Evolutionary conservation across 1,140 invertebrate genomes (phyloP).

Genomic region (Hestina assimilis): DNA sequence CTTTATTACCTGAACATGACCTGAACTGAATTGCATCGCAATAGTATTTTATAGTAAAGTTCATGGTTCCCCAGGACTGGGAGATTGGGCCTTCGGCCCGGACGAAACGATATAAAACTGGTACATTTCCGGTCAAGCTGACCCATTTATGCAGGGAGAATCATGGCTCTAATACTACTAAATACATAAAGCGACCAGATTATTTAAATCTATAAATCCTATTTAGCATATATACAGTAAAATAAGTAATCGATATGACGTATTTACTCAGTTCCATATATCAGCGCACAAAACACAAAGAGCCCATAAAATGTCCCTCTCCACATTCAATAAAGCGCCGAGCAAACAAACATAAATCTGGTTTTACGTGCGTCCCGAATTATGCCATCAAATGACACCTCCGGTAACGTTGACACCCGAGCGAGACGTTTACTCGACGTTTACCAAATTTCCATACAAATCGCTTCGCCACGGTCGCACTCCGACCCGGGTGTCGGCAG

Average conservation of each 20-base stretch:
- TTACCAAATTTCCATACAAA: slow-evolving; percentile 71
- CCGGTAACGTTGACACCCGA: slow-evolving; percentile 49
- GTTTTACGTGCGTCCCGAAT: slow-evolving; percentile 69
- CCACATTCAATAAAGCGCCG: slow-evolving; percentile 64
- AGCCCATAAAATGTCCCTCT: slow-evolving; percentile 49
- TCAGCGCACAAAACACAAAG: slow-evolving; percentile 30
- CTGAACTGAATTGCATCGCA: too few relatives aligned
- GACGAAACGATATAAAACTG: too few relatives aligned
- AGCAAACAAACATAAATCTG: slow-evolving; percentile 69
- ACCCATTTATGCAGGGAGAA: too few relatives aligned
- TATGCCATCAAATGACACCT: slow-evolving; percentile 71
- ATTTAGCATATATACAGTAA: too few relatives aligned
- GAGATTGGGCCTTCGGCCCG: too few relatives aligned
- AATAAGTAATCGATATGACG: slow-evolving; percentile 11
- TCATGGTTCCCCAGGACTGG: too few relatives aligned
- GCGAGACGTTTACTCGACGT: slow-evolving; percentile 41
- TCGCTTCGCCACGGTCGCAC: slow-evolving; percentile 55
- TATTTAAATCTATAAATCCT: too few relatives aligned
- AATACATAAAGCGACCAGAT: not conserved
- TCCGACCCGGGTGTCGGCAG: slow-evolving; percentile 27
- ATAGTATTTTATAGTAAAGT: too few relatives aligned
- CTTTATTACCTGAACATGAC: too few relatives aligned
- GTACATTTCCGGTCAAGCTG: too few relatives aligned
- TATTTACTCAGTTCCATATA: slow-evolving; percentile 16
- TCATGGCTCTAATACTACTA: too few relatives aligned